These are phyloP conservation scores for Gavia stellata DNA, from an alignment of 2,113 vertebrate genomes.

Conservation along the genomic window DNA sequence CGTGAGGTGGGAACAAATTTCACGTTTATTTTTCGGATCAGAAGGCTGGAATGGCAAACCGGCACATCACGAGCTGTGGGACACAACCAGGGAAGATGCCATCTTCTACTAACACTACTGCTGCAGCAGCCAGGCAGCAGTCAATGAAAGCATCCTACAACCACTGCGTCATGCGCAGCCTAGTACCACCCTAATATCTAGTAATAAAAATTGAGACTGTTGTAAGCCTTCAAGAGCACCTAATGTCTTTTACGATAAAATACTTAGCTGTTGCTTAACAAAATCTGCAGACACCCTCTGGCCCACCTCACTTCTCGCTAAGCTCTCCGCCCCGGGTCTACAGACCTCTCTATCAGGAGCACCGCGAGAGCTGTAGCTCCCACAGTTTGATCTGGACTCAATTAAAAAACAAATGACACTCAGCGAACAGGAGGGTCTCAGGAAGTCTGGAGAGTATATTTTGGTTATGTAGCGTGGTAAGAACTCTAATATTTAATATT, in stretches of 20 bases:
- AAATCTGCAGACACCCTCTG: not conserved
- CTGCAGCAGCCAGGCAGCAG: not conserved
- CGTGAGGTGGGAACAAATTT: not conserved
- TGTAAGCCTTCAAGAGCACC: not conserved
- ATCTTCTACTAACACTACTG: not conserved
- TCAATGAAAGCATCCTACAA: not conserved
- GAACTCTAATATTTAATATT: not conserved
- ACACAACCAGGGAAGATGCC: not conserved
- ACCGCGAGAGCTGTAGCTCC: not conserved
- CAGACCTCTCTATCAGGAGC: not conserved
- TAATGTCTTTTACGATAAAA: not conserved
- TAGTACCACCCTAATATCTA: accelerated
- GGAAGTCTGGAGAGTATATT: not conserved
- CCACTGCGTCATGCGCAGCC: not conserved
- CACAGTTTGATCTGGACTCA: not conserved
- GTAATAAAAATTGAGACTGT: not conserved
- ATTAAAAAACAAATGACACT: not conserved
- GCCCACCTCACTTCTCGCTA: not conserved
- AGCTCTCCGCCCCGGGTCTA: not conserved
- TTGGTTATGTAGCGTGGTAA: not conserved
- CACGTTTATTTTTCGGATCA: not conserved
- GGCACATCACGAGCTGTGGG: not conserved
- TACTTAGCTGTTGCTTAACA: not conserved
- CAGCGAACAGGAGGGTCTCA: not conserved
- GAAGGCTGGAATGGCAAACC: not conserved